Conservation (phyloP, 2,888 invertebrate genomes). For the Polia nebulosa region DNA sequence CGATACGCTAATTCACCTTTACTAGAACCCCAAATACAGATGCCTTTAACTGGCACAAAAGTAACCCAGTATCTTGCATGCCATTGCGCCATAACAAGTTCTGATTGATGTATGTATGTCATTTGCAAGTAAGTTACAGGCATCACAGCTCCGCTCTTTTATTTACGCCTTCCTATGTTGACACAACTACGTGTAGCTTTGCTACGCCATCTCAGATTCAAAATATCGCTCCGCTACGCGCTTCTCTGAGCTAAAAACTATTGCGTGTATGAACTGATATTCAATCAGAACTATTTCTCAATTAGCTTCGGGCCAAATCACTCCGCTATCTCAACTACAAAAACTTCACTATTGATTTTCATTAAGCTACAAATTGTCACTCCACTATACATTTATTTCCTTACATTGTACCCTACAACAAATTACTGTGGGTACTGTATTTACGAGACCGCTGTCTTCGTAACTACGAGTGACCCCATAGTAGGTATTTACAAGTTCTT, state of each 20-base stretch:
- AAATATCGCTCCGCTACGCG: neutral
- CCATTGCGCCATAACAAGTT: no score
- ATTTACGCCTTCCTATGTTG: no score
- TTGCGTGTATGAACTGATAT: no score
- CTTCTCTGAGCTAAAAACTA: neutral
- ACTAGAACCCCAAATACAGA: no score
- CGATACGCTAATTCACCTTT: neutral
- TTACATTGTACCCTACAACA: neutral
- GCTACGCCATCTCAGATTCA: neutral
- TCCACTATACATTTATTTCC: neutral
- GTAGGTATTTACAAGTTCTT: constrained; percentile 24
- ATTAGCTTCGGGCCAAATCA: neutral
- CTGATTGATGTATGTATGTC: no score
- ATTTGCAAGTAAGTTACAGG: no score
- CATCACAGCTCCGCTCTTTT: no score
- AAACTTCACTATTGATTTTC: constrained; percentile 12
- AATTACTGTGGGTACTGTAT: neutral
- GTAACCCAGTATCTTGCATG: no score
- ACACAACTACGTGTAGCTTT: no score
- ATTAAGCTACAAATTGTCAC: constrained; percentile 18
- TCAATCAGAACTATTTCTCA: constrained; percentile 4
- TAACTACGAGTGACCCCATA: neutral
- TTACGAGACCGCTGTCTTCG: constrained; percentile 2
- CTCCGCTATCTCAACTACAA: constrained; percentile 4
- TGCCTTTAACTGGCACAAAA: no score